Percentiles rank a stretch among this genome's conserved stretches.
Conservation (phyloP, 2,797 vertebrate species). For the Eleutherodactylus coqui region DNA sequence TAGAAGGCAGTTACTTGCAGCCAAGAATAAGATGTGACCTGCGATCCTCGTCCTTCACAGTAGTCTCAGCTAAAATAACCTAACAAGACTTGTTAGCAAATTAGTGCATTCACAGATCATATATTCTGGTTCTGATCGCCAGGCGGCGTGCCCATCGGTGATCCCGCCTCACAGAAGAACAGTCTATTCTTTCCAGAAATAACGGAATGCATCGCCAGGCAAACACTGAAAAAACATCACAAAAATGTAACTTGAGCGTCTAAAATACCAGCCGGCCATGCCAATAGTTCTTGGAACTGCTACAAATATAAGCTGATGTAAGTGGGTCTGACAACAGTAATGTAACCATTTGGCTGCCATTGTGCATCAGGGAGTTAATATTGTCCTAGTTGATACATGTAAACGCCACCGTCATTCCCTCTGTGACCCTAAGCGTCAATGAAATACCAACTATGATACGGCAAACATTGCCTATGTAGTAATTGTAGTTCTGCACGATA, state of each 20-base stretch:
- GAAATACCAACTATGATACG: not conserved
- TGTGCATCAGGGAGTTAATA: not conserved
- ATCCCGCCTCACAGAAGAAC: not conserved
- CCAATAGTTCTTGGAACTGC: slow-evolving; percentile 2
- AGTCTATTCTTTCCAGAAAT: slow-evolving; percentile 7
- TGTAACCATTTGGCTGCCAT: slow-evolving; percentile 3
- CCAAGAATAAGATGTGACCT: not conserved
- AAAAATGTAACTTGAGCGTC: slow-evolving; percentile 21
- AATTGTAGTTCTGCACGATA: not conserved
- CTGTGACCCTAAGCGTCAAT: not conserved
- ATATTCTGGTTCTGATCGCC: not conserved
- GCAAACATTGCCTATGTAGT: not conserved
- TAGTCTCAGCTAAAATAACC: not conserved
- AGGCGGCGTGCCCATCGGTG: not conserved
- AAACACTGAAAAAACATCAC: slow-evolving; percentile 15
- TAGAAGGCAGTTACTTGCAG: not conserved
- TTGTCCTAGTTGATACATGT: not conserved
- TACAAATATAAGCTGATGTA: slow-evolving; percentile 24
- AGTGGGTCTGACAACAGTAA: slow-evolving; percentile 18
- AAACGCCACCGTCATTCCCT: not conserved
- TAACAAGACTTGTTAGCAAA: not conserved
- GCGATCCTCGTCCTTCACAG: not conserved
- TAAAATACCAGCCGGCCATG: slow-evolving; percentile 1
- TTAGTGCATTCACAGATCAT: not conserved
- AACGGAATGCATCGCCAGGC: slow-evolving; percentile 26